Evolutionary conservation across 1,140 invertebrate species (phyloP), one percentile per base, ranked within the genome.

Genomic region (Cheumatopsyche charites): DNA sequence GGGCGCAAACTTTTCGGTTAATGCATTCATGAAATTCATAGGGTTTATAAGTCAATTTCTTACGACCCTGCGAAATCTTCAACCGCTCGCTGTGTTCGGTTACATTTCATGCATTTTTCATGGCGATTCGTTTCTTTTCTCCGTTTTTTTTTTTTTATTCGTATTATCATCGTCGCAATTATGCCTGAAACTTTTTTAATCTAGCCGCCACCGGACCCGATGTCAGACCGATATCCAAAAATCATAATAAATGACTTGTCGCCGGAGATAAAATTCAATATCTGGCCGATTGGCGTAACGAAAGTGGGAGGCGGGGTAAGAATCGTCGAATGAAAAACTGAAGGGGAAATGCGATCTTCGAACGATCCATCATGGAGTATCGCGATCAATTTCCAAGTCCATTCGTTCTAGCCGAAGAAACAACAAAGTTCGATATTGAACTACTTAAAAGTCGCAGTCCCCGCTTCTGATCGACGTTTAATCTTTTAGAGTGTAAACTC

Each of bases 1-100:
- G n/a, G 19, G 47, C 7, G 55, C 17, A 69, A 73, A 73, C 62
- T 73, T 73, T 70, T 62, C 43, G 29, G 61, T 66, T 73, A 70
- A 70, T 73, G 68, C 67, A 70, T 70, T 70, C 68, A 67, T 73
- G 68, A 73, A 63, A 73, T 73, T 73, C 67, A 70, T 67, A 62
- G 49, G 72, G 72, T 67, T 70, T 73, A 73, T 70, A 73, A 73
- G 72, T 73, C 67, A 70, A 73, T 73, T 70, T 62, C 63, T 45
- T 43, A 58, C 55, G 19, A 23, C 17, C 21, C 55, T 5, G 19
- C 15, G 49, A 25, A 25, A 58, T 25, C 55, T 26, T 58, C 55
- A 19, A 4, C 29, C 29, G 29, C 29, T 36, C 29, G 9, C 29
- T 36, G 29, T 36, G 55, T 23, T 58, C 55, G 55, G 21, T 58